Base-by-base conservation (phyloP, 2,113 vertebrate genomes). In the Oreochromis tanganicae region DNA sequence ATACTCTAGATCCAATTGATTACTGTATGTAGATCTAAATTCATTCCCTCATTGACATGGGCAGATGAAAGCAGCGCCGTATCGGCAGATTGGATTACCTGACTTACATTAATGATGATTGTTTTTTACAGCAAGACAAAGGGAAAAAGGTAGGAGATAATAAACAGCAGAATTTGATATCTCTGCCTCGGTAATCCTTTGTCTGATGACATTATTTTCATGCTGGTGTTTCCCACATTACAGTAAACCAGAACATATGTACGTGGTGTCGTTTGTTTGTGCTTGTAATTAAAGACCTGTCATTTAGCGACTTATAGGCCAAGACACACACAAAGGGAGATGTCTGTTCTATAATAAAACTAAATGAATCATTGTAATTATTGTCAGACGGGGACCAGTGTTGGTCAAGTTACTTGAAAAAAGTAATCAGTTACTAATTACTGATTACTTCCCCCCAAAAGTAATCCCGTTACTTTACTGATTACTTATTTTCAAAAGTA, bases 351-450 rank as follows among this genome's bases (percentile, higher is more conserved):
- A 80, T 73, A 80, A 91, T 93, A 88, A 94, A 94, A 89, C 80
- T 52, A 88, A 93, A 95, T 95, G 83, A 94, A 93, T 95, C 93
- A 92, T 85, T 91, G 82, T 95, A 95, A 96, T 94, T 92, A 91
- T 86, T 95, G 89, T 94, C 93, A 94, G n/a, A n/a, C n/a, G n/a
- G n/a, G n/a, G n/a, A n/a, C n/a, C n/a, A n/a, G n/a, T n/a, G n/a
- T n/a, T n/a, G n/a, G n/a, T n/a, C n/a, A n/a, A n/a, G n/a, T n/a
- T n/a, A n/a, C n/a, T n/a, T n/a, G n/a, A n/a, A n/a, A n/a, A n/a
- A n/a, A n/a, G n/a, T n/a, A n/a, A n/a, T n/a, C n/a, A n/a, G n/a
- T n/a, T n/a, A n/a, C n/a, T n/a, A n/a, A n/a, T n/a, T n/a, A n/a
- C n/a, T n/a, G n/a, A n/a, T n/a, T n/a, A n/a, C n/a, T n/a, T n/a